Base-by-base conservation (phyloP, 2,888 invertebrate species). In the Epicampocera succincta region DNA sequence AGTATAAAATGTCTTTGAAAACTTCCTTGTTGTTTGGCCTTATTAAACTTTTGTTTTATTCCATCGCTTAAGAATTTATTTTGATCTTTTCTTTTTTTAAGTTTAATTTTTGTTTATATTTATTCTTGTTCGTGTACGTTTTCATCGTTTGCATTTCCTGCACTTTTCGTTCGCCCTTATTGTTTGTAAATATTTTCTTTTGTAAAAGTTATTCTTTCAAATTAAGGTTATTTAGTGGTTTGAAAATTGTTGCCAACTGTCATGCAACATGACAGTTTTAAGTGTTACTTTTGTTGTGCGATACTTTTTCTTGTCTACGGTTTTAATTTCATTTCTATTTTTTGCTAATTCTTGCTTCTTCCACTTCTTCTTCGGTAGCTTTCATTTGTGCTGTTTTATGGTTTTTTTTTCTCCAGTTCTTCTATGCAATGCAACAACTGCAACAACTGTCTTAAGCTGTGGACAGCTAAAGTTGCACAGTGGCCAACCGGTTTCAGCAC, bases 151-250 rank as follows among this genome's bases (percentile, higher is more conserved):
- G 61, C 65, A 63, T 71, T 50, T 66, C 44, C 21, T 73, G 33
- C 38, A 48, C 58, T 60, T 66, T 38, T 33, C 29, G 11, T 65
- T 66, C 58, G 29, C 40, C 58, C 48, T 40, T 56, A 63, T 82
- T 77, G 76, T 80, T 82, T 75, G 76, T 71, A 77, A 73, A 79
- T 73, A 74, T 56, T 78, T 66, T 78, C 75, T 69, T 58, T 60
- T 9, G 58, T 54, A 78, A 65, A 83, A 77, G 82, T 85, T 84
- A 76, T 75, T 76, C 81, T 84, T 83, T 83, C 84, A 84, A 85
- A 85, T 84, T 84, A 85, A 84, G 85, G 82, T 84, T 85, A 83
- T 83, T 85, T 85, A 85, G 84, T 84, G 83, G 83, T 84, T 81
- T 78, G 71, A 79, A 84, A 84, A 83, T 84, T 85, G 77, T 83